Conservation (phyloP, 2,888 invertebrate species). For the Platycheirus rosarum region DNA sequence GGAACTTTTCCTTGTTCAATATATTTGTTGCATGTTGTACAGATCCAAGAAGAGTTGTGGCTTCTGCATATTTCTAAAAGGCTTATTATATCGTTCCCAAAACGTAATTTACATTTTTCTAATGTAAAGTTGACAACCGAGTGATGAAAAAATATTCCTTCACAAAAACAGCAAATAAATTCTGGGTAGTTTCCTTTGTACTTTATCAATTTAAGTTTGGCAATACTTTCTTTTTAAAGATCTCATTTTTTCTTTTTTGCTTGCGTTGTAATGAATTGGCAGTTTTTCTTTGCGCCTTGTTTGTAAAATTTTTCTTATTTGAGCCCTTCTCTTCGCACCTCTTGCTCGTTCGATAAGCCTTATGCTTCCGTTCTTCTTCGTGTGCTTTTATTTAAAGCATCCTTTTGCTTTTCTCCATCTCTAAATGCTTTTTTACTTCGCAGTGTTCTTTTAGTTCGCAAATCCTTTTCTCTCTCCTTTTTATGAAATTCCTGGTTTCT, state of each 20-base stretch:
- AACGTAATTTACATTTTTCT: neutral
- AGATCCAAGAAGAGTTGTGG: slow-evolving; percentile 1
- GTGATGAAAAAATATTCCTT: slow-evolving; percentile 1
- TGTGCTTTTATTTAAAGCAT: no score
- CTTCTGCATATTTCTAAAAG: no score
- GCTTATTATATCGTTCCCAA: no score
- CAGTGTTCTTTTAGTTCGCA: neutral
- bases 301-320: neutral
- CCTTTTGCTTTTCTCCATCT: no score
- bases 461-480: neutral
- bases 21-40: slow-evolving; percentile 7
- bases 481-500: neutral
- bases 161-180: slow-evolving; percentile 4
- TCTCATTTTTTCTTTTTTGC: neutral
- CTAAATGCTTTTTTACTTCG: neutral
- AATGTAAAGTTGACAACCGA: neutral
- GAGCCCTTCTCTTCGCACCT: neutral
- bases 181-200: neutral
- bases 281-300: neutral
- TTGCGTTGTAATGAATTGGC: no score
- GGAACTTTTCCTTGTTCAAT: slow-evolving; percentile 7
- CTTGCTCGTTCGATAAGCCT: neutral
- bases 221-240: neutral
- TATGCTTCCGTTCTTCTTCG: no score
- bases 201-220: slow-evolving; percentile 2